Percentiles rank a stretch among this genome's conserved stretches.
Evolutionary conservation across 2,888 invertebrate genomes (phyloP).

Genomic region (Nowickia ferox): DNA sequence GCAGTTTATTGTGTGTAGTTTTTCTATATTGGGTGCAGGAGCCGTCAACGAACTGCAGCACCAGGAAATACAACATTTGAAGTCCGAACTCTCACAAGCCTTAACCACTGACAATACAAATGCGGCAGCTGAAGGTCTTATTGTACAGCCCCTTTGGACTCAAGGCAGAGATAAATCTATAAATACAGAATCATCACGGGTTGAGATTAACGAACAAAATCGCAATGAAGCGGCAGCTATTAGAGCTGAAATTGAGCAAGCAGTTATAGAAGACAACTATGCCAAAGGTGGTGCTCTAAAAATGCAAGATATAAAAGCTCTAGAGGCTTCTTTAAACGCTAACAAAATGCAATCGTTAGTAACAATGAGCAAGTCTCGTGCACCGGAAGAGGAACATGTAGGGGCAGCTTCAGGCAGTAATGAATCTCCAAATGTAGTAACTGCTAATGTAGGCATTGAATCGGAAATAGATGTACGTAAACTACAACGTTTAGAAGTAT

Average conservation of each 20-base stretch:
- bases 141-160: slow-evolving; percentile 81
- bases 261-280: slow-evolving; percentile 71
- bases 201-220: slow-evolving; percentile 75
- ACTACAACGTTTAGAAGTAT: slow-evolving; percentile 76
- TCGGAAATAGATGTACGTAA: slow-evolving; percentile 76
- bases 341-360: slow-evolving; percentile 51
- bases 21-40: not conserved
- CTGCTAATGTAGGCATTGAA: slow-evolving; percentile 47
- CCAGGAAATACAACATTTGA: slow-evolving; percentile 77
- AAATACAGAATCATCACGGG: slow-evolving; percentile 70
- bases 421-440: slow-evolving; percentile 49
- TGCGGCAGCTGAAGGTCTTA: slow-evolving; percentile 73
- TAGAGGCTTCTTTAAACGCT: slow-evolving; percentile 38
- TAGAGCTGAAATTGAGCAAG: slow-evolving; percentile 75
- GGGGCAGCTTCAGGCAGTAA: not conserved
- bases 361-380: not conserved
- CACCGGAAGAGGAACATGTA: slow-evolving; percentile 13
- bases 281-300: slow-evolving; percentile 61
- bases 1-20: slow-evolving; percentile 21
- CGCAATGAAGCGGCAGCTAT: slow-evolving; percentile 74
- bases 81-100: slow-evolving; percentile 77
- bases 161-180: slow-evolving; percentile 40
- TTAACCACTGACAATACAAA: slow-evolving; percentile 73
- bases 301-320: slow-evolving; percentile 59
- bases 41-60: slow-evolving; percentile 62